Conservation (phyloP, 1,140 invertebrate genomes). For the Apis dorsata region DNA sequence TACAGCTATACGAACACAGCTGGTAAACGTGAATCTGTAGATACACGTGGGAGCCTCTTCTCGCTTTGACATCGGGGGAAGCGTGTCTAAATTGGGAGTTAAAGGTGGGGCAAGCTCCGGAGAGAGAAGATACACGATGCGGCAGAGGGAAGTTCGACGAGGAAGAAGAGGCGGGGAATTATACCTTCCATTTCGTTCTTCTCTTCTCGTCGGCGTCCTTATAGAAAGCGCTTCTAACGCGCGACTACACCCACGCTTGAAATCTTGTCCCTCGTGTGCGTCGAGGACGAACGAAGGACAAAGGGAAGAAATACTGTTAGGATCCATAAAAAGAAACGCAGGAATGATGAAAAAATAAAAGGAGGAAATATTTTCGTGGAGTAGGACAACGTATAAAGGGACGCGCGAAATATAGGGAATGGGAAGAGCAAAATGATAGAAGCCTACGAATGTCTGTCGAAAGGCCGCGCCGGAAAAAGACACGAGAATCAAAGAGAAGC, state of each 20-base stretch:
- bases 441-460: not conserved
- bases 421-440: not conserved
- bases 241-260: slow-evolving; percentile 29
- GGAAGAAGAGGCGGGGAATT: slow-evolving; percentile 70
- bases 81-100: slow-evolving; percentile 75
- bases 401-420: not conserved
- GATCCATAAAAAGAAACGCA: not conserved
- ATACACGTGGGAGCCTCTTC: slow-evolving; percentile 46
- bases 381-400: not conserved
- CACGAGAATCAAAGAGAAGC: slow-evolving; percentile 31
- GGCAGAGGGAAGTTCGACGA: slow-evolving; percentile 54
- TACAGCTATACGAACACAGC: not conserved
- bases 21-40: slow-evolving; percentile 14
- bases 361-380: not conserved
- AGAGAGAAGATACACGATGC: slow-evolving; percentile 67
- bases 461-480: slow-evolving; percentile 1
- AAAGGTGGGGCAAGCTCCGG: slow-evolving; percentile 62
- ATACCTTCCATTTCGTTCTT: slow-evolving; percentile 65
- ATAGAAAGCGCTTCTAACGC: slow-evolving; percentile 18
- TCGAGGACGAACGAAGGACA: not conserved
- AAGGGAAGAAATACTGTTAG: not conserved
- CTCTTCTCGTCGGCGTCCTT: slow-evolving; percentile 56
- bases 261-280: not conserved
- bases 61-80: slow-evolving; percentile 59
- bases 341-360: not conserved